These are phyloP conservation scores for Phymanthus crucifer DNA, from an alignment of 92 coral and sea anemone species.

Conservation along the genomic window DNA sequence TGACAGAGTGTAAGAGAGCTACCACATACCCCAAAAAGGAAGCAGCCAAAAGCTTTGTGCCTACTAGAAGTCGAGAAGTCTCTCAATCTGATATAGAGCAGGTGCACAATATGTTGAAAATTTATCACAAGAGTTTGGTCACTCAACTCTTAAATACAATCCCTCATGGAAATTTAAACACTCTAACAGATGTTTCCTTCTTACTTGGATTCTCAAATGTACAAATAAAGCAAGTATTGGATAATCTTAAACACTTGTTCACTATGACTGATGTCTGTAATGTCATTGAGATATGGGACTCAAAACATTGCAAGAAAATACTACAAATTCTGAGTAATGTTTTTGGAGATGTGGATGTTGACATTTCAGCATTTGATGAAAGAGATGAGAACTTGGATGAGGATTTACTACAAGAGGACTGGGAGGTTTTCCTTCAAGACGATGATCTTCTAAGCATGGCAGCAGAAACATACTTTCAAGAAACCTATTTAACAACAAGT, in stretches of 20 bases:
- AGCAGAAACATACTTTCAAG: conserved; percentile 11
- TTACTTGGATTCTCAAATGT: conserved; percentile 34
- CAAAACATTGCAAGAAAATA: conserved; percentile 39
- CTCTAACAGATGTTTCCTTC: conserved; percentile 13
- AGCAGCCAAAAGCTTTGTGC: background rate
- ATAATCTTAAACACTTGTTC: conserved; percentile 32
- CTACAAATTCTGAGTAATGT: conserved; percentile 18
- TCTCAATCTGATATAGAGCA: background rate
- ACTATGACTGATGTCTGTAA: conserved; percentile 19
- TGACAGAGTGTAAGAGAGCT: background rate
- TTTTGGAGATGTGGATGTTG: conserved; percentile 30
- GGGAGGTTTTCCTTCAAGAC: conserved; percentile 37
- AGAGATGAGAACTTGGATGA: conserved; percentile 18
- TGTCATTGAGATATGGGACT: conserved; percentile 34
- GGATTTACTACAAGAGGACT: conserved; percentile 18
- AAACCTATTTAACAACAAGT: background rate
- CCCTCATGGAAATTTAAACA: conserved; percentile 16
- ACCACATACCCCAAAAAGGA: background rate
- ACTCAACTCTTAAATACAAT: background rate
- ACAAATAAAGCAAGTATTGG: conserved; percentile 30
- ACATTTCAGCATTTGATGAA: conserved; percentile 9
- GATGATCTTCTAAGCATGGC: conserved; percentile 40
- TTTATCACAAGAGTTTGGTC: conserved; percentile 28
- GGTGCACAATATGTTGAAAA: background rate
- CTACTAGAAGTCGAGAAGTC: background rate